Evolutionary conservation across 2,113 vertebrate species (phyloP).

Genomic region (Pelecanus crispus): DNA sequence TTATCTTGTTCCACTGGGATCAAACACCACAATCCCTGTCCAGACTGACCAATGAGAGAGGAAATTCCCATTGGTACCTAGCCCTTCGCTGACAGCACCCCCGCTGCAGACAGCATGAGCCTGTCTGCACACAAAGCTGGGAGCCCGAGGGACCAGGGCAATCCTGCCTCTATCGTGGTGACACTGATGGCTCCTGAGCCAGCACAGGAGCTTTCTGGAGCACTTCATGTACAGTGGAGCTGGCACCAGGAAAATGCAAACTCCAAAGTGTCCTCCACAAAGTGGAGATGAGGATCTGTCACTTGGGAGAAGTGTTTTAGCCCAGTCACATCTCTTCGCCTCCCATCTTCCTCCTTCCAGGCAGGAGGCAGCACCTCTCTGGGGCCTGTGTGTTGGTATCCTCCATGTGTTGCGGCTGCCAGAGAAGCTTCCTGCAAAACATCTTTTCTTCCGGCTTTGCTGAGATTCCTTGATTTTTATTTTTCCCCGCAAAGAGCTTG

Average conservation of each 20-base stretch:
- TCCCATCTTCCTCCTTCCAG: background rate
- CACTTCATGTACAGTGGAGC: fast-evolving
- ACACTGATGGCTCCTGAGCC: background rate
- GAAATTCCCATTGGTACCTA: background rate
- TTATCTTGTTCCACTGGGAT: background rate
- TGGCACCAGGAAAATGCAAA: background rate
- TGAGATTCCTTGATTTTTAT: background rate
- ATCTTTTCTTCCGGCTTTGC: background rate
- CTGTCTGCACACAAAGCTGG: background rate
- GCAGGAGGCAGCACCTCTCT: background rate
- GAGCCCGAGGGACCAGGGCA: fast-evolving
- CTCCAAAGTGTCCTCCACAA: background rate
- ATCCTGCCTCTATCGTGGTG: background rate
- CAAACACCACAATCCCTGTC: background rate
- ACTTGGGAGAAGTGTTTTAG: background rate
- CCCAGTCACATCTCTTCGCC: background rate
- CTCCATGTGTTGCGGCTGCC: background rate
- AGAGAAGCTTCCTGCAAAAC: background rate
- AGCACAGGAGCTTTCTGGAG: background rate
- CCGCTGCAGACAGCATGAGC: background rate
- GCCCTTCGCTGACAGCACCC: background rate
- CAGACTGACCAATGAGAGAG: background rate
- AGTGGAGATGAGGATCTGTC: background rate
- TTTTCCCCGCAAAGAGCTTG: background rate
- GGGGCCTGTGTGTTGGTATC: background rate